Evolutionary conservation across 2,888 invertebrate genomes (phyloP).

Genomic region (Pilophorus perplexus): DNA sequence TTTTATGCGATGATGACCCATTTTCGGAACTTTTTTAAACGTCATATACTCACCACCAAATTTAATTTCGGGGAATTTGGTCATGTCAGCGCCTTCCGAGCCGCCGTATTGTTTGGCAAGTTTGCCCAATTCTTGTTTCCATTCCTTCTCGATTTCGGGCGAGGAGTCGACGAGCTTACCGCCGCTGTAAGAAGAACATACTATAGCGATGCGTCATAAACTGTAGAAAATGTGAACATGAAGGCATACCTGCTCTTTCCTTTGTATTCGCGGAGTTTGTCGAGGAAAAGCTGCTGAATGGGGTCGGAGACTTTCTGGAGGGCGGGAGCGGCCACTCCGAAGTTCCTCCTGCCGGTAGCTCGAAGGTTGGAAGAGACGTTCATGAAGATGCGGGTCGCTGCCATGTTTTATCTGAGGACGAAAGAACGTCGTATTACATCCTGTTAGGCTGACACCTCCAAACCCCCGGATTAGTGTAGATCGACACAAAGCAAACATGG

Average conservation of each 20-base stretch:
- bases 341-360: slow-evolving; percentile 51
- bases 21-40: too few relatives aligned
- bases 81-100: slow-evolving; percentile 76
- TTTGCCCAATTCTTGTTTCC: slow-evolving; percentile 76
- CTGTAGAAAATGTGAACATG: background rate
- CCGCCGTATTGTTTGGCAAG: slow-evolving; percentile 75
- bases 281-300: slow-evolving; percentile 88
- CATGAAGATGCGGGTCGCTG: slow-evolving; percentile 33
- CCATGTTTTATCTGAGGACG: slow-evolving; percentile 24
- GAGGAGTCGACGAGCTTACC: slow-evolving; percentile 80
- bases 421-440: too few relatives aligned
- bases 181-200: slow-evolving; percentile 59
- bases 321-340: slow-evolving; percentile 68
- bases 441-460: too few relatives aligned
- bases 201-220: too few relatives aligned
- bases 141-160: slow-evolving; percentile 70
- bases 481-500: background rate
- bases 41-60: slow-evolving; percentile 67
- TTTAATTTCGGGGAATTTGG: slow-evolving; percentile 81
- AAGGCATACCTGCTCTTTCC: slow-evolving; percentile 84
- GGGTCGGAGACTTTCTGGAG: slow-evolving; percentile 77
- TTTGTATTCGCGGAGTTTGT: slow-evolving; percentile 88
- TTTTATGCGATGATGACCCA: too few relatives aligned
- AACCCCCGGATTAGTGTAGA: too few relatives aligned
- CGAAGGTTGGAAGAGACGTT: slow-evolving; percentile 27